Conservation (phyloP, 1,140 invertebrate species). For the Pygmarrhopalites habei region DNA sequence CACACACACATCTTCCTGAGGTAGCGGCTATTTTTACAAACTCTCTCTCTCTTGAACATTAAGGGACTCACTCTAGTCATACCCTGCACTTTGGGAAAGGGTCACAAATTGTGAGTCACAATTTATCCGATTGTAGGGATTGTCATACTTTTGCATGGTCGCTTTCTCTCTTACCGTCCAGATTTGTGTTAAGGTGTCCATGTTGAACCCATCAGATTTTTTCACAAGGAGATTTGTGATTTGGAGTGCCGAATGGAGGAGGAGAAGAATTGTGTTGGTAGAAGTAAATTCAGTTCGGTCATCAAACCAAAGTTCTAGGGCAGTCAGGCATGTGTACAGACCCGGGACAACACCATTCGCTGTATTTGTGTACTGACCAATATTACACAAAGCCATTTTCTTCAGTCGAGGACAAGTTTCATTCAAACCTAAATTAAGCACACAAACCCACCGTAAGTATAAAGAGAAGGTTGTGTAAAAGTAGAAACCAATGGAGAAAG, state of each 20-base stretch:
- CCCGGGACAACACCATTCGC: conserved; percentile 29
- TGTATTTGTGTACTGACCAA: conserved; percentile 34
- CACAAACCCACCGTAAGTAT: too few relatives aligned
- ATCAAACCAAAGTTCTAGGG: conserved; percentile 43
- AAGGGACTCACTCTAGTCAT: too few relatives aligned
- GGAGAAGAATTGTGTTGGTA: conserved; percentile 39
- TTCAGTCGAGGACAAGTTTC: conserved; percentile 40
- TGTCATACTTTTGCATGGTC: too few relatives aligned
- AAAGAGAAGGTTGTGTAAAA: too few relatives aligned
- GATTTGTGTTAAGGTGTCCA: conserved; percentile 40
- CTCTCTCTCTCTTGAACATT: too few relatives aligned
- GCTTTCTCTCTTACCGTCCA: conserved; percentile 41
- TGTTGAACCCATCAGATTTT: conserved; percentile 39
- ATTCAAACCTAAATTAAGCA: conserved; percentile 39
- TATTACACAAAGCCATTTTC: conserved; percentile 42
- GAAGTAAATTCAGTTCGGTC: conserved; percentile 36
- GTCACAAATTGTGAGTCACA: too few relatives aligned
- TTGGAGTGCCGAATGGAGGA: conserved; percentile 38
- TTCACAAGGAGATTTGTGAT: conserved; percentile 43
- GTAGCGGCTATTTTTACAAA: too few relatives aligned
- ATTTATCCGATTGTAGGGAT: too few relatives aligned
- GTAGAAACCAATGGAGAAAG: too few relatives aligned
- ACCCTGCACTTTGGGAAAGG: too few relatives aligned
- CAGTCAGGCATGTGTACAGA: conserved; percentile 38
- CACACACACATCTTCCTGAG: too few relatives aligned